phyloP scores from a whole-genome alignment of 2,797 vertebrate species.

The Malacoraja senta region DNA sequence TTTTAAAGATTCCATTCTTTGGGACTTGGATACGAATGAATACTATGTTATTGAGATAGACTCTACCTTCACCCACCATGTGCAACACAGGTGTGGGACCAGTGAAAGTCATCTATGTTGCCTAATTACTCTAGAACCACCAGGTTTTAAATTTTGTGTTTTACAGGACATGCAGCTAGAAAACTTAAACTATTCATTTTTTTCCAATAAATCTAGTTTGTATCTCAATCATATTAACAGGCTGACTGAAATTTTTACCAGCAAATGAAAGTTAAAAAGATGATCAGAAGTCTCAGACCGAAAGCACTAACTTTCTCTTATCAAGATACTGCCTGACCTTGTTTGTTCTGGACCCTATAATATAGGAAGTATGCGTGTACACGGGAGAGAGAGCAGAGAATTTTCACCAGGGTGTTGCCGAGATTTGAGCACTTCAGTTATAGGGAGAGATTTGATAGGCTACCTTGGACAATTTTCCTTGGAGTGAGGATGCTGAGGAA shows the following conservation, averaged over 20 bases:
- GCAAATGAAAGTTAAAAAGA: too few species aligned
- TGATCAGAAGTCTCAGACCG: too few species aligned
- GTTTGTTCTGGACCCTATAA: too few species aligned
- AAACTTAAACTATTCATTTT: background rate
- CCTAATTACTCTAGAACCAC: background rate
- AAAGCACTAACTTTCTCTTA: too few species aligned
- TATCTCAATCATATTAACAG: background rate
- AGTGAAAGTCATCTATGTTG: background rate
- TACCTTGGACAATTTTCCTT: too few species aligned
- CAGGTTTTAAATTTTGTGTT: background rate
- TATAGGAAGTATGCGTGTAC: too few species aligned
- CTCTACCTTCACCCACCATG: background rate
- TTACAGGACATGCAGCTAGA: background rate
- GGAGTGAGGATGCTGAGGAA: too few species aligned
- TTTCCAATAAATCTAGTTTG: background rate
- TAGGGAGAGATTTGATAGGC: too few species aligned
- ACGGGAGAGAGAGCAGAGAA: too few species aligned
- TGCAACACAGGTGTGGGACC: background rate
- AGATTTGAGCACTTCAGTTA: too few species aligned
- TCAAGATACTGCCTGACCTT: too few species aligned
- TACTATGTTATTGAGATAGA: background rate
- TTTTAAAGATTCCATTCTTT: background rate
- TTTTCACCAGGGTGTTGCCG: too few species aligned
- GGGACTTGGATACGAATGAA: background rate
- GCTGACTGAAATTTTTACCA: background rate